Base-by-base conservation (phyloP, 2,113 vertebrate species). In the Crypturellus undulatus region DNA sequence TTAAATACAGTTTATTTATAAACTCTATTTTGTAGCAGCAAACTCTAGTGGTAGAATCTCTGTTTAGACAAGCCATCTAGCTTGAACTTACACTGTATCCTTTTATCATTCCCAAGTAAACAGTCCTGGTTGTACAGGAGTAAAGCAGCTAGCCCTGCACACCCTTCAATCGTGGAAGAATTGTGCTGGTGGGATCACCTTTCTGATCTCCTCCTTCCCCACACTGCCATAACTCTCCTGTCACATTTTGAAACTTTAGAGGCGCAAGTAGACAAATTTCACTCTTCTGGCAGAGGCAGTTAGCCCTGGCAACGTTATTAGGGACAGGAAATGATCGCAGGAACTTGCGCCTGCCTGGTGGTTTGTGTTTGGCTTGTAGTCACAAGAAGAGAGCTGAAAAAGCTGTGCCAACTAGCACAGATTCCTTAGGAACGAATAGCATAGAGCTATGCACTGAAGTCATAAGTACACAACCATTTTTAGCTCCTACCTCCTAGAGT, bases 281-380 rank as follows among this genome's bases (percentile, higher is more conserved):
- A 70, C 49, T 28, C 17, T 91, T 87, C 51, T 51, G 54, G 32
- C 76, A 91, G 90, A 56, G 92, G 69, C 30, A 89, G 34, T 92
- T 72, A 58, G 11, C 43, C 20, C 3, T 32, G 2, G 52, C 58
- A 88, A 69, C 32, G 6, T 49, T 85, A 77, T 68, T 75, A 80
- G 76, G 81, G 83, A 58, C 59, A 78, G 69, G 83, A 90, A 88
- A 84, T 54, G 17, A 71, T 84, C 10, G 0, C 54, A 73, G 75
- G 62, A 93, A 80, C 76, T 86, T 62, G 34, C 68, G 67, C 38
- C 95, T 86, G 69, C 28, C 40, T 80, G 34, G 40, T 88, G 45
- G 45, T 93, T 94, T 86, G 22, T 24, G 8, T 84, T 94, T 93
- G 68, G 73, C 72, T 43, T 88, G 32, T 75, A 58, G 71, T 38